A percentile compares a stretch with the other conserved stretches of the same genome.
Evolutionary conservation across 2,888 invertebrate species (phyloP).

Genomic region (Tanytarsus gracilentus): DNA sequence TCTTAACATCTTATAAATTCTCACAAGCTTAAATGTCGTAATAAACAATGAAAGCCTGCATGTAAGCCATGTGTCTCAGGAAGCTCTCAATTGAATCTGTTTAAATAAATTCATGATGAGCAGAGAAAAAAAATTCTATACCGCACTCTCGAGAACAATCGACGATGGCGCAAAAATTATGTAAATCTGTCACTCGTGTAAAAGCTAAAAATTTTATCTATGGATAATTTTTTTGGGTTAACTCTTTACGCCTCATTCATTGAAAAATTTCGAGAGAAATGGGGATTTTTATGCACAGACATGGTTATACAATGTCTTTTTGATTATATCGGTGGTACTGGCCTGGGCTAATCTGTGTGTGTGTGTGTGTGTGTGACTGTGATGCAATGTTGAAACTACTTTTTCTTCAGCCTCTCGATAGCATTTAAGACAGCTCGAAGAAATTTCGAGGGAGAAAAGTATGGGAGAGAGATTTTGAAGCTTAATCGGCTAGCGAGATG

Average conservation of each 20-base stretch:
- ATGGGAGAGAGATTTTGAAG: not conserved
- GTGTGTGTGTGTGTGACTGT: not conserved
- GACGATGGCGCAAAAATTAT: too few species aligned
- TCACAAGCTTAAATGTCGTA: too few species aligned
- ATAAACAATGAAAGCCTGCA: not conserved
- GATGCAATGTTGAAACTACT: conserved; percentile 1
- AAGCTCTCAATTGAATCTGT: conserved; percentile 30
- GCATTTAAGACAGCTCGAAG: not conserved
- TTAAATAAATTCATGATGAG: conserved; percentile 24
- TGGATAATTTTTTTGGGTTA: too few species aligned
- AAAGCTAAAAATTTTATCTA: too few species aligned
- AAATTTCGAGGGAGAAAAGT: not conserved
- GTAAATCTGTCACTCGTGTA: too few species aligned
- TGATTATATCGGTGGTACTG: conserved; percentile 7
- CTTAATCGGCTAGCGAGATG: too few species aligned
- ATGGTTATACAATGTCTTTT: conserved; percentile 6
- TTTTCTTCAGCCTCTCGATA: not conserved
- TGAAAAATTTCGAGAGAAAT: not conserved
- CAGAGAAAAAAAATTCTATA: too few species aligned
- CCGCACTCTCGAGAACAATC: too few species aligned
- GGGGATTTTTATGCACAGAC: not conserved
- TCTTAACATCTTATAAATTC: too few species aligned
- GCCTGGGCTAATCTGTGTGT: too few species aligned
- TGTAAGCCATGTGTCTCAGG: conserved; percentile 19
- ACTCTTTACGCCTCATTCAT: too few species aligned